Conservation (phyloP, 2,113 vertebrate species). For the Oreochromis spilurus region DNA sequence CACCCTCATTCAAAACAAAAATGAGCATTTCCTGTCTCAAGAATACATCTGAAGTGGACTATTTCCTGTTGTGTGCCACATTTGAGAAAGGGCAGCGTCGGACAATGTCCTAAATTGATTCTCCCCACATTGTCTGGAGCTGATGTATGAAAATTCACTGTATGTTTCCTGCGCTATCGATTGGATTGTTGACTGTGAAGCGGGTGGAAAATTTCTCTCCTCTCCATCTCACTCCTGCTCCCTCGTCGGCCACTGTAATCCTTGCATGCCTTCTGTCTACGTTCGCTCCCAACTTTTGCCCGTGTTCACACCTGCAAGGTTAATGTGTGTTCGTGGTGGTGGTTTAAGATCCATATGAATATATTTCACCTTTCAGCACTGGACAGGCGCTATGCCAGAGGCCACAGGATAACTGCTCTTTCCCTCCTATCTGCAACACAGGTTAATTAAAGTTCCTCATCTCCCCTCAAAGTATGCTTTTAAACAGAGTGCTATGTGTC, state of each 20-base stretch:
- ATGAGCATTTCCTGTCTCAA: not conserved
- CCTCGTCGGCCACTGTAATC: not conserved
- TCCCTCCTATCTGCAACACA: conserved; percentile 39
- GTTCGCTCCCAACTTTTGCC: conserved; percentile 16
- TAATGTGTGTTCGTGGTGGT: conserved; percentile 45
- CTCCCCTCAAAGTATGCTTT: conserved; percentile 63
- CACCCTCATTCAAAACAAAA: not conserved
- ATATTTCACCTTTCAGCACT: conserved; percentile 53
- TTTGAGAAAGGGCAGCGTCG: not conserved
- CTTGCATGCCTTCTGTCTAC: not conserved
- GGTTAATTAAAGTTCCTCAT: conserved; percentile 68
- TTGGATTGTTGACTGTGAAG: not conserved
- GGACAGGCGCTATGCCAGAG: conserved; percentile 57
- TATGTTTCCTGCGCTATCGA: not conserved
- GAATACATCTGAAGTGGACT: not conserved
- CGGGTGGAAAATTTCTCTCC: not conserved
- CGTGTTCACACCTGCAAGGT: conserved; percentile 58
- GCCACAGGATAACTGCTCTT: conserved; percentile 50
- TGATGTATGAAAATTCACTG: not conserved
- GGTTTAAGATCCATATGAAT: conserved; percentile 59
- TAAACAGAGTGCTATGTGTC: conserved; percentile 69
- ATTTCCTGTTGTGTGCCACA: not conserved
- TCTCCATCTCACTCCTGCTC: not conserved
- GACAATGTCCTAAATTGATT: not conserved
- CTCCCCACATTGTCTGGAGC: not conserved